These are phyloP conservation scores for Nesometra sesokonis DNA, from an alignment of 35 echinoderm and acorn worm genomes.

Conservation along the genomic window DNA sequence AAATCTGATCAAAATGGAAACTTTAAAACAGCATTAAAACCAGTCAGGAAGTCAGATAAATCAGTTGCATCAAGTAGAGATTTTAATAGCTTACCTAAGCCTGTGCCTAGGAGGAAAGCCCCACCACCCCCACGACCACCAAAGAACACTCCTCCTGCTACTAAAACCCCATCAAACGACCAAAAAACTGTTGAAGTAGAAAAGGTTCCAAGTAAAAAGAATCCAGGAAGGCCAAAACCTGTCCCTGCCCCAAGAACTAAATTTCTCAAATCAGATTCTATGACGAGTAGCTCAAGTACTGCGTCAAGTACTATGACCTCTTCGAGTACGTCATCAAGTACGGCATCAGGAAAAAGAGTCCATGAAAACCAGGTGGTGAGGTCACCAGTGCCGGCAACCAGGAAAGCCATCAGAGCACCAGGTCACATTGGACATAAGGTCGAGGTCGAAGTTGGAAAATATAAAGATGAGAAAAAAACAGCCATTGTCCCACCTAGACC, in stretches of 20 bases:
- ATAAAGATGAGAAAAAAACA: constrained; percentile 54
- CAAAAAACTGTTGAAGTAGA: not conserved
- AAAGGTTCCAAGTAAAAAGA: constrained; percentile 5
- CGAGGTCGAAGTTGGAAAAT: constrained; percentile 87
- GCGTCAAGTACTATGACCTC: not conserved
- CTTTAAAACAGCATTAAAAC: not conserved
- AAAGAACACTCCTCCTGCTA: not conserved
- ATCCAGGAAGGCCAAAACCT: constrained; percentile 1
- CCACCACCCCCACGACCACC: constrained; percentile 3
- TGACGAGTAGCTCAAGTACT: not conserved
- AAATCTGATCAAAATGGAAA: not conserved
- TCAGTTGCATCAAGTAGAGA: not conserved
- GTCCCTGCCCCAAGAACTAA: constrained; percentile 9
- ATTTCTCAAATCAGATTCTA: not conserved
- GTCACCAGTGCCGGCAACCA: not conserved
- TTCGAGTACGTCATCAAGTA: not conserved
- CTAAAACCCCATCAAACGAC: not conserved
- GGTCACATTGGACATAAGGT: constrained; percentile 88
- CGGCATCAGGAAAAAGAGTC: not conserved
- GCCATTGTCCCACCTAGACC: constrained; percentile 57
- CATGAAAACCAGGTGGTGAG: not conserved
- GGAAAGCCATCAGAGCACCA: constrained; percentile 30
- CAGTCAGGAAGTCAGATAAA: not conserved
- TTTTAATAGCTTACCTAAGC: constrained; percentile 7
- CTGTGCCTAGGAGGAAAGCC: constrained; percentile 8